Conservation (phyloP, 2,797 vertebrate genomes). For the Macropus fuliginosus region DNA sequence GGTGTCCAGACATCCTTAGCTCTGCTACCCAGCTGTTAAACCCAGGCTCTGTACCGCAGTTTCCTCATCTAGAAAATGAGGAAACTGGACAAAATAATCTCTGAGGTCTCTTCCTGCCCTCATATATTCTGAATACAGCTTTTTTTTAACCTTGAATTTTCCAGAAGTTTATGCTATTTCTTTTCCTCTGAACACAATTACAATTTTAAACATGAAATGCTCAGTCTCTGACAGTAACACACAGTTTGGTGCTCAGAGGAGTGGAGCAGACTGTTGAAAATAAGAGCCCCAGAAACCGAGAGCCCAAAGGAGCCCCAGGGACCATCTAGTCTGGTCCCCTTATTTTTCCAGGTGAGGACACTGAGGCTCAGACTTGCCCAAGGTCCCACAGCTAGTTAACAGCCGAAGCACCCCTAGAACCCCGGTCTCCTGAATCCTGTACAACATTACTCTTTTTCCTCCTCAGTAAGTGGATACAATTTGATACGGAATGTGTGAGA, state of each 20-base stretch:
- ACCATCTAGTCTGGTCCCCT: too few relatives aligned
- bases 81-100: background rate
- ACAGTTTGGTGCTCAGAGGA: background rate
- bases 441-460: background rate
- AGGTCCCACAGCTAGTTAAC: background rate
- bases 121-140: background rate
- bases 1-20: background rate
- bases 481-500: slow-evolving; percentile 26
- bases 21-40: background rate
- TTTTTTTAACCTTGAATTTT: background rate
- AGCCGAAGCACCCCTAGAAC: background rate
- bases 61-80: background rate
- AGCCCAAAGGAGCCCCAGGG: background rate
- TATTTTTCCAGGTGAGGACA: background rate
- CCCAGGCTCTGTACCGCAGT: background rate
- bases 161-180: background rate
- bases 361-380: background rate
- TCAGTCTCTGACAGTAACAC: background rate
- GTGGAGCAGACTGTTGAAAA: background rate
- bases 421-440: background rate
- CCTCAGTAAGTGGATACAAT: background rate
- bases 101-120: background rate
- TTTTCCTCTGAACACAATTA: background rate
- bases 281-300: background rate
- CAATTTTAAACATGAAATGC: background rate